Evolutionary conservation across 2,797 vertebrate genomes (phyloP), one percentile per base, ranked within the genome.

Genomic region (Sphenodon punctatus): DNA sequence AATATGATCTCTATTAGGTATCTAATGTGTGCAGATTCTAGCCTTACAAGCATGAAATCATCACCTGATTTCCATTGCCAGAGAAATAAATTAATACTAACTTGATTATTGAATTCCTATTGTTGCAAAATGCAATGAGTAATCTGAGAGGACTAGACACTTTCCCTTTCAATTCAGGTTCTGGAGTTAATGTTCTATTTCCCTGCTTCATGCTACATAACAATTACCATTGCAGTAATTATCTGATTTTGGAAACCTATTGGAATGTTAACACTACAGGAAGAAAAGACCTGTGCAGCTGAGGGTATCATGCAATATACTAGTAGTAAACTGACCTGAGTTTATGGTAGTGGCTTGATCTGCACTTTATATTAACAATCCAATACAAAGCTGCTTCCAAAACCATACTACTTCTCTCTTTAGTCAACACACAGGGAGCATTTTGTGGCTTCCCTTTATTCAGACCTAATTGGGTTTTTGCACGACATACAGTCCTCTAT

Each of bases 391-490:
- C 86, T 78, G 64, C 91, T 87, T 78, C 67, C 64, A 88, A 78
- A 78, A 84, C 41, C 89, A 3, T 80, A 75, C 75, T 90, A 82
- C 41, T 36, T 87, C 70, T 85, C 65, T 86, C 69, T 87, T 85
- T 77, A 82, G 75, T 85, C 81, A 86, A 64, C 69, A n/a, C n/a
- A n/a, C n/a, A 12, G 41, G 72, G 81, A 84, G 27, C 71, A 67
- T 85, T 88, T 79, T 91, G 89, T 63, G 69, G 63, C 63, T 83
- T 87, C 72, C 69, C 66, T 90, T 93, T 89, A 77, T 61, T 84
- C 72, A 72, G 27, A 53, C 60, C 85, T 91, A 81, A 90, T 75
- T 91, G 85, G 83, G 32, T 88, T 93, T 94, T 92, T 93, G 79
- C 78, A 76, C 73, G 84, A 80, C 82, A 82, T 84, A 22, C 56